Conservation (phyloP, 1,140 invertebrate species). For the Pararge aegeria region DNA sequence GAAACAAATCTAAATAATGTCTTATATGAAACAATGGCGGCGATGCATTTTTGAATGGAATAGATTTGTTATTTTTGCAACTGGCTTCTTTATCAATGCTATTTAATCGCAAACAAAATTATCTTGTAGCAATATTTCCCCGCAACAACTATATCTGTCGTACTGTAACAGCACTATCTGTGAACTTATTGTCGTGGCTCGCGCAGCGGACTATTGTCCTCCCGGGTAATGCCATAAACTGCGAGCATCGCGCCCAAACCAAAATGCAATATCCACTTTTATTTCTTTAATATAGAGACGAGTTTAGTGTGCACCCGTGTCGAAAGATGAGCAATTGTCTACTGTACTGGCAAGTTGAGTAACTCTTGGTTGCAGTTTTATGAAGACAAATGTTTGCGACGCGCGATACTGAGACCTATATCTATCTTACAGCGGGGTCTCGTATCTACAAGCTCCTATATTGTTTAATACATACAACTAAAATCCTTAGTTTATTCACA, state of each 20-base stretch:
- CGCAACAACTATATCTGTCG: constrained; percentile 11
- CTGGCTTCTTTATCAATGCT: too few relatives aligned
- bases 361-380: constrained; percentile 24
- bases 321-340: constrained; percentile 10
- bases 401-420: constrained; percentile 11
- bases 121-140: constrained; percentile 4
- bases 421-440: background rate
- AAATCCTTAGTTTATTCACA: too few relatives aligned
- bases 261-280: constrained; percentile 1
- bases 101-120: background rate
- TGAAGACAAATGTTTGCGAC: constrained; percentile 23
- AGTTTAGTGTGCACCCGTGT: constrained; percentile 10
- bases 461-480: too few relatives aligned
- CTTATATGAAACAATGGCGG: too few relatives aligned
- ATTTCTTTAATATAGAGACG: background rate
- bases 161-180: constrained; percentile 5
- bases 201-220: constrained; percentile 11
- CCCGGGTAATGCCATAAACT: constrained; percentile 3
- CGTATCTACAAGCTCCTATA: background rate
- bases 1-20: too few relatives aligned
- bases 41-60: too few relatives aligned
- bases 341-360: constrained; percentile 15
- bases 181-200: constrained; percentile 17
- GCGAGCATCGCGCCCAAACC: background rate
- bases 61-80: too few relatives aligned